Evolutionary conservation across 2,113 vertebrate species (phyloP), one percentile per base, ranked within the genome.

Genomic region (Furnarius figulus): DNA sequence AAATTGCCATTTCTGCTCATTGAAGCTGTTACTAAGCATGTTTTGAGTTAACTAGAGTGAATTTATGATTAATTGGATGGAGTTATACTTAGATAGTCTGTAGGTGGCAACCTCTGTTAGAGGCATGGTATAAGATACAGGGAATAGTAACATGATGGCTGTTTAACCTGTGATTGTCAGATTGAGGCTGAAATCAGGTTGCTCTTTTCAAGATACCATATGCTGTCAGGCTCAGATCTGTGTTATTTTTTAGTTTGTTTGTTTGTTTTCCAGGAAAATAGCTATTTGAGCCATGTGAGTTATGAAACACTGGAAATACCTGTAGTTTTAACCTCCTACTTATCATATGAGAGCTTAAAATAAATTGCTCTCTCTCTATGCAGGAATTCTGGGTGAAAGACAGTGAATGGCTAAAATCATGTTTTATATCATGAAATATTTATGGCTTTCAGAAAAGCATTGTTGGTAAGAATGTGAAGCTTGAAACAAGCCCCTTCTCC

Each of bases 81-180:
- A 93, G 91, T 93, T 97, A 93, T 86, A 90, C 94, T 93, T 92
- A 85, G 94, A 46, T 59, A 68, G 83, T 77, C 83, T 89, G 92
- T 89, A 85, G 94, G 95, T 93, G 96, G 83, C 76, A 89, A 84
- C 76, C 91, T 89, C 86, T 93, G 56, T 63, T 81, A 59, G 65
- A 91, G 44, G 21, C 56, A 61, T 47, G 73, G 68, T 87, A 16
- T 44, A 18, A 90, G 63, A 89, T 83, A n/a, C 35, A 92, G 42
- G 14, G 47, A 75, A 47, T 55, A 77, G 68, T 62, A 76, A 20
- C 68, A 66, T 89, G 46, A 20, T 44, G 75, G 58, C 50, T 87
- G 40, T 88, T 91, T 25, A 90, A 65, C 39, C 50, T 66, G 33
- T 40, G 83, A 33, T 19, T 62, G 46, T 81, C 1, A 4, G n/a